A percentile compares a stretch with the other conserved stretches of the same genome.
Conservation (phyloP, 2,888 invertebrate species). For the Cephus sareptanus region DNA sequence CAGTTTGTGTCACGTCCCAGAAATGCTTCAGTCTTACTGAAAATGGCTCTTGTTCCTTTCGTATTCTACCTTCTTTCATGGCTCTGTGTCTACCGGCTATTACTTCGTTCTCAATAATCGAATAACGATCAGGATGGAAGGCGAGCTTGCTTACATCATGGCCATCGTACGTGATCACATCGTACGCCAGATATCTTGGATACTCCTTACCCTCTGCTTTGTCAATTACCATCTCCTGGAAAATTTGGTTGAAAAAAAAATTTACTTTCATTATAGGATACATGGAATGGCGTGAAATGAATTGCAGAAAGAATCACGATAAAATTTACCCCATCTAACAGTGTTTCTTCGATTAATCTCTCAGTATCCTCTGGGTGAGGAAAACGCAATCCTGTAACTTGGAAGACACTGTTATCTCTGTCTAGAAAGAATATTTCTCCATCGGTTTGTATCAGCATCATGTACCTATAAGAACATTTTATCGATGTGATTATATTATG, state of each 20-base stretch:
- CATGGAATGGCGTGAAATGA: neutral
- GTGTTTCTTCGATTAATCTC: conserved; percentile 81
- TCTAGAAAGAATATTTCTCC: conserved; percentile 93
- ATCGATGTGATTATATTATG: conserved; percentile 19
- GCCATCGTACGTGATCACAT: conserved; percentile 87
- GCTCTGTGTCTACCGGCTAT: conserved; percentile 78
- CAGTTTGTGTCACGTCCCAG: conserved; percentile 83
- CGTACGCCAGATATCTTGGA: conserved; percentile 94
- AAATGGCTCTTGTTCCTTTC: conserved; percentile 86
- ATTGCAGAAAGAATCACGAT: neutral
- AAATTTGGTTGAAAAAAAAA: conserved; percentile 27
- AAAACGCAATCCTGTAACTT: conserved; percentile 84
- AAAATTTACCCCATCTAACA: conserved; percentile 88
- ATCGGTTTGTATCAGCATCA: conserved; percentile 93
- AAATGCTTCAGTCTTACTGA: conserved; percentile 92
- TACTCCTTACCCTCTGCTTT: conserved; percentile 79
- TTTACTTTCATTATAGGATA: neutral
- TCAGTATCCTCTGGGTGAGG: conserved; percentile 78
- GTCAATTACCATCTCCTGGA: conserved; percentile 96
- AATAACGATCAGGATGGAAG: conserved; percentile 81
- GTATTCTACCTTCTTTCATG: conserved; percentile 80
- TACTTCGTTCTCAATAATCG: conserved; percentile 81
- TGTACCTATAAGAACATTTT: conserved; percentile 74
- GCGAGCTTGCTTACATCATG: conserved; percentile 80
- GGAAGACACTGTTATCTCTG: conserved; percentile 92